Evolutionary conservation across 2,888 invertebrate genomes (phyloP), one percentile per base, ranked within the genome.

Genomic region (Stenolophus ochropezus): DNA sequence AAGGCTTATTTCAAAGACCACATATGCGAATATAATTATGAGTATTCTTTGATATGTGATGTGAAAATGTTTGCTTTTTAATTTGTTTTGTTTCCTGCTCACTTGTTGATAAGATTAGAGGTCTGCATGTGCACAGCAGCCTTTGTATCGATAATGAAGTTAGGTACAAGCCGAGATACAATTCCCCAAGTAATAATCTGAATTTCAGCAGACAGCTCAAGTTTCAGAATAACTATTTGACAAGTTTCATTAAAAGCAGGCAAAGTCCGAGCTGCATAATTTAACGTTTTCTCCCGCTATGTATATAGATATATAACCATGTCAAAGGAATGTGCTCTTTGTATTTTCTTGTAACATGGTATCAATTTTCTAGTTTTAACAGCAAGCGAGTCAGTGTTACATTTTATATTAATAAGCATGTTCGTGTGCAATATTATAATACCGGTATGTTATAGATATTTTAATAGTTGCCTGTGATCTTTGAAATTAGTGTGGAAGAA

Each of bases 111-210:
- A 23, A 49, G 73, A 73, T 73, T 73, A 49, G 23, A 73, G 47
- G n/a, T 49, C 47, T 73, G 20, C 49, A 73, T n/a, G 49, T 49
- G 20, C 73, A 49, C 47, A 49, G 21, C 23, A 21, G n/a, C 73
- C 21, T 73, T 49, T 73, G 73, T 73, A 21, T 21, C 18, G 20
- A 47, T 73, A 73, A 49, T 49, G 73, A 73, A 73, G 71, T 71
- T 71, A 71, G 42, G 71, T 16, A 42, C 14, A 25, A 42, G 20
- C 71, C n/a, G 71, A 47, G 11, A 42, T 71, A 42, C 42, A 71
- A 71, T 42, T 71, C 47, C 33, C 71, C 18, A 73, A 73, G 33
- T 69, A 69, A 69, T 69, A 69, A 69, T 69, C 69, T 69, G 42
- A 69, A 69, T 69, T 42, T 69, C 18, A 42, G n/a, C 42, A 42